phyloP scores from a whole-genome alignment of 2,113 vertebrate species.

The Scophthalmus maximus region DNA sequence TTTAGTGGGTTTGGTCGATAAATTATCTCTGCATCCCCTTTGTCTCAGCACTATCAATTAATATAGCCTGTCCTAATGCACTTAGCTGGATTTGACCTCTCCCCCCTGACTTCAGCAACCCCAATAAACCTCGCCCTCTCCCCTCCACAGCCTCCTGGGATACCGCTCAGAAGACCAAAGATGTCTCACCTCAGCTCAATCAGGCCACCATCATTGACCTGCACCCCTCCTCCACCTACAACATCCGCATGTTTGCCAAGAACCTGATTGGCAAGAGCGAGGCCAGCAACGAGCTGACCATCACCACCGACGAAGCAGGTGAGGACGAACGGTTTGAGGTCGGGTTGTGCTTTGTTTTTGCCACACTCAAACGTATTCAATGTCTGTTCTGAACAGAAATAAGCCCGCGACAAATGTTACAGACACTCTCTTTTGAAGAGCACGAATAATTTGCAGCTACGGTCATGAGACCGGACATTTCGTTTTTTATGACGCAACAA shows the following conservation, averaged over 20 bases:
- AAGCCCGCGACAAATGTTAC: no score
- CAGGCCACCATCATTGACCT: conserved; percentile 99
- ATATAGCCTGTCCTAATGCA: conserved; percentile 43
- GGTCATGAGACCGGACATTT: background rate
- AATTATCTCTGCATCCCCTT: conserved; percentile 31
- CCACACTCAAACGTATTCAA: background rate
- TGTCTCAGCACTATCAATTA: conserved; percentile 26
- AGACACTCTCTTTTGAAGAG: background rate
- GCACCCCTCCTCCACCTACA: conserved; percentile 98
- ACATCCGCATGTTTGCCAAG: conserved; percentile 99
- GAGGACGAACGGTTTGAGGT: background rate
- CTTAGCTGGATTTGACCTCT: conserved; percentile 54
- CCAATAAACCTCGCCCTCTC: conserved; percentile 51
- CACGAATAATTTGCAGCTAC: background rate
- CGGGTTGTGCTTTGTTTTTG: background rate
- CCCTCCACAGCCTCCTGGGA: conserved; percentile 92
- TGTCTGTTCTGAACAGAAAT: no score
- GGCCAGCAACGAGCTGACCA: conserved; percentile 98
- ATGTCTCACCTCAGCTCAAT: conserved; percentile 97
- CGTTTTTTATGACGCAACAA: background rate
- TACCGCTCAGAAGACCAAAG: conserved; percentile 98
- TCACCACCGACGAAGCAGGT: conserved; percentile 99
- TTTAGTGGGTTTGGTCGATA: conserved; percentile 1
- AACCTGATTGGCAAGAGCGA: conserved; percentile 98
- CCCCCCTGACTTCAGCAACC: conserved; percentile 35